Base-by-base conservation (phyloP, 2,113 vertebrate species). In the Urocynchramus pylzowi region DNA sequence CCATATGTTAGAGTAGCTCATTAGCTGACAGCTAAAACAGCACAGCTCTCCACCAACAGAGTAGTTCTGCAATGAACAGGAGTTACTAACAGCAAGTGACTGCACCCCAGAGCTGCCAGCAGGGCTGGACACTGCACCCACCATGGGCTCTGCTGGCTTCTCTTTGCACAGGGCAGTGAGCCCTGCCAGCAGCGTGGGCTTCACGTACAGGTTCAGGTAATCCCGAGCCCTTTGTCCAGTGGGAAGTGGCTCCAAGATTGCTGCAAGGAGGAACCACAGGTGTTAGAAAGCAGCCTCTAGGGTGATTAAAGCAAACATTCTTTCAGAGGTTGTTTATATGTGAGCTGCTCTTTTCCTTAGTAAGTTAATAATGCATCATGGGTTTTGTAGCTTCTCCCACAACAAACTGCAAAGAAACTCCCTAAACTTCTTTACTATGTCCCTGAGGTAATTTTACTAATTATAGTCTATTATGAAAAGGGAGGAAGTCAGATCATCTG, bases 101-200 rank as follows among this genome's bases (percentile, higher is more conserved):
- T 0, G 10, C 21, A 31, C 3, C 35, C n/a, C 47, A 31, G 21
- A 63, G 80, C 15, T 28, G 20, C 6, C 37, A 50, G 30, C 39
- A 23, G 16, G 1, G 4, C 15, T 20, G 67, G 6, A 6, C 2
- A 8, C 42, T 19, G 57, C 76, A 98, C 99, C 35, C 98, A 99
- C 99, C 91, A 98, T 97, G 22, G 99, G 99, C 71, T 99, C 98
- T 64, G 88, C 93, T 61, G 99, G 99, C 96, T 99, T 99, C 87
- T 97, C 97, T 67, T 98, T 99, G 97, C 99, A 99, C 91, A 99
- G 98, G 6, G 99, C 98, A 17, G 98, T 99, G 80, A 99, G 99
- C 94, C 99, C 99, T 18, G 85, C 92, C 8, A 99, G 97, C 60
- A 99, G 96, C 2, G 98, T 99, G 45, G 99, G 98, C 70, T 96